Percentiles rank a stretch among this genome's conserved stretches.
Conservation (phyloP, 2,113 vertebrate species). For the Pontoporia blainvillei region DNA sequence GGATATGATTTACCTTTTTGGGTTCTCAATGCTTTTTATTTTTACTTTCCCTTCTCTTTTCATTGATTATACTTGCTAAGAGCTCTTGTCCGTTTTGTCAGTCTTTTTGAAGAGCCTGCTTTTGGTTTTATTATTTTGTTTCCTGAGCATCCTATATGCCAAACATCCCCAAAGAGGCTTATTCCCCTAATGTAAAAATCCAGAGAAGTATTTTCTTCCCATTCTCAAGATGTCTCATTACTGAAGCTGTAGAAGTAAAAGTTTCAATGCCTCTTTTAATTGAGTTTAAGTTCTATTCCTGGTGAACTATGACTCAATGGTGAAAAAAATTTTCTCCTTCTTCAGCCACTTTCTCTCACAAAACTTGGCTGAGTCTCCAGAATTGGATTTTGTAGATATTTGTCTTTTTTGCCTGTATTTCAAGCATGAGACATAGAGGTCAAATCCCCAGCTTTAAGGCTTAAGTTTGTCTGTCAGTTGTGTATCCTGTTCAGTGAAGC, state of each 20-base stretch:
- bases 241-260: not conserved
- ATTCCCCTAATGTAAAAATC: not conserved
- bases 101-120: not conserved
- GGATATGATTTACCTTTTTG: not conserved
- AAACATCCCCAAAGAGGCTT: not conserved
- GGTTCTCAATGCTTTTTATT: not conserved
- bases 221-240: not conserved
- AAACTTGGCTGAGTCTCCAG: conserved; percentile 31
- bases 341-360: not conserved
- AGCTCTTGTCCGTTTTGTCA: not conserved
- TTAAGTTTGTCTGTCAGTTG: not conserved
- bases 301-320: not conserved
- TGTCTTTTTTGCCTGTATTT: not conserved
- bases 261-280: not conserved
- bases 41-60: not conserved
- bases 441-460: not conserved
- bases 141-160: not conserved
- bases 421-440: conserved; percentile 39
- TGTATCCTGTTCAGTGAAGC: not conserved
- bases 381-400: not conserved
- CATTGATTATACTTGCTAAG: not conserved
- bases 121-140: not conserved
- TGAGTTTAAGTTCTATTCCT: conserved; percentile 20
- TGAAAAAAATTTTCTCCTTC: conserved; percentile 58
- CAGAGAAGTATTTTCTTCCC: not conserved